Evolutionary conservation across 1,140 invertebrate genomes (phyloP).

Genomic region (Coboldia fuscipes): DNA sequence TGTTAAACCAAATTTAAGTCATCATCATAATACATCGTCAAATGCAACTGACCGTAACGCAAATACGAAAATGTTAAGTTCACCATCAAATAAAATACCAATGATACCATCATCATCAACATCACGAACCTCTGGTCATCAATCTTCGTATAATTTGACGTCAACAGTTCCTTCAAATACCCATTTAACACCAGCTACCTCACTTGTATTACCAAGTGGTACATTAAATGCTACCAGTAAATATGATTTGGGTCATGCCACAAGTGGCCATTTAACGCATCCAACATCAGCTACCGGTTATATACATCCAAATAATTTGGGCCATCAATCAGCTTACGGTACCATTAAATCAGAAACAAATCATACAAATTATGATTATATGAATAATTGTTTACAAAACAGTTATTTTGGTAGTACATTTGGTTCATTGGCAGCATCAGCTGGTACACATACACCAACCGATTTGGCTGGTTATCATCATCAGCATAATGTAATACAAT

Average conservation of each 20-base stretch:
- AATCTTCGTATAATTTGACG: constrained; percentile 10
- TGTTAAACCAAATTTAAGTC: neutral
- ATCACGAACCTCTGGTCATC: constrained; percentile 1
- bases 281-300: constrained; percentile 10
- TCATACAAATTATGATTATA: constrained; percentile 19
- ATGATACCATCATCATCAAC: constrained; percentile 2
- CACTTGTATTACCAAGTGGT: no score
- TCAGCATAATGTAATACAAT: constrained; percentile 57
- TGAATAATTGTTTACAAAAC: constrained; percentile 18
- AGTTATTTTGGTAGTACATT: constrained; percentile 7
- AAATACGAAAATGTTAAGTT: neutral
- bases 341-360: constrained; percentile 18
- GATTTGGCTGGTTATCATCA: constrained; percentile 45
- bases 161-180: constrained; percentile 6
- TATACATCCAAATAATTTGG: constrained; percentile 4
- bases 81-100: constrained; percentile 1
- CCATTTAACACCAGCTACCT: constrained; percentile 2
- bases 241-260: constrained; percentile 7
- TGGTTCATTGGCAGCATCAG: constrained; percentile 6
- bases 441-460: constrained; percentile 16
- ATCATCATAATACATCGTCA: neutral
- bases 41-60: neutral
- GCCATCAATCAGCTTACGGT: neutral
- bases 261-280: neutral
- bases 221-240: constrained; percentile 17